phyloP scores from a whole-genome alignment of 1,140 invertebrate genomes.

The Drosophila prosaltans region DNA sequence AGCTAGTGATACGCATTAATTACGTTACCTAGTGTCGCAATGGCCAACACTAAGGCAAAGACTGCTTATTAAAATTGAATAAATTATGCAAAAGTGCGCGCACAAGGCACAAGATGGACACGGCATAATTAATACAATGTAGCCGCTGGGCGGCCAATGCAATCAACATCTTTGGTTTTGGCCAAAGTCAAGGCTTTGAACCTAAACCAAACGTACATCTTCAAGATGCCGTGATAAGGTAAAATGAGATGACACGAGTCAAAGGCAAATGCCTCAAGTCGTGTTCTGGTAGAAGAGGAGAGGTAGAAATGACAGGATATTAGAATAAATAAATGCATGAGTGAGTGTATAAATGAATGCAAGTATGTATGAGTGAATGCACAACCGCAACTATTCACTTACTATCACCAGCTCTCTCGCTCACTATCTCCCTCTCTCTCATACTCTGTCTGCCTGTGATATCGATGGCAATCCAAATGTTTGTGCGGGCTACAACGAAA shows the following conservation, averaged over 20 bases:
- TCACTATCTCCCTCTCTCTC: not conserved
- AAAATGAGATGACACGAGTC: constrained; percentile 4
- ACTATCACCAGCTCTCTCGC: not conserved
- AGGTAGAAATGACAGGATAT: constrained; percentile 2
- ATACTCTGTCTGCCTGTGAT: not conserved
- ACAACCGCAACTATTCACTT: constrained; percentile 32
- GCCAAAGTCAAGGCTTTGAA: constrained; percentile 33
- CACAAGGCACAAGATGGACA: constrained; percentile 52
- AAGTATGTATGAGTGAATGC: constrained; percentile 52
- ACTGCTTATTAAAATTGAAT: constrained; percentile 78
- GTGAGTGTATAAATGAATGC: constrained; percentile 60
- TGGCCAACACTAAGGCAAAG: constrained; percentile 14
- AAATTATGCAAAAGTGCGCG: constrained; percentile 74
- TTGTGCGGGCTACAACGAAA: constrained; percentile 13
- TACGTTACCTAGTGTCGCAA: constrained; percentile 52
- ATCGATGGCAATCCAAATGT: constrained; percentile 32
- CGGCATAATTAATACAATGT: constrained; percentile 68
- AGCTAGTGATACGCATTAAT: constrained; percentile 73
- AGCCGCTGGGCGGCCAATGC: constrained; percentile 41
- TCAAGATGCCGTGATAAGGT: not conserved
- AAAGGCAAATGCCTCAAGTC: constrained; percentile 17
- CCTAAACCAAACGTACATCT: not conserved
- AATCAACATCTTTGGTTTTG: constrained; percentile 54
- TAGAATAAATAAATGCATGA: constrained; percentile 69
- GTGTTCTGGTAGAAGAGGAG: not conserved